These are phyloP conservation scores for Calephelis perditalis DNA, from an alignment of 2,888 invertebrate species.

Conservation along the genomic window DNA sequence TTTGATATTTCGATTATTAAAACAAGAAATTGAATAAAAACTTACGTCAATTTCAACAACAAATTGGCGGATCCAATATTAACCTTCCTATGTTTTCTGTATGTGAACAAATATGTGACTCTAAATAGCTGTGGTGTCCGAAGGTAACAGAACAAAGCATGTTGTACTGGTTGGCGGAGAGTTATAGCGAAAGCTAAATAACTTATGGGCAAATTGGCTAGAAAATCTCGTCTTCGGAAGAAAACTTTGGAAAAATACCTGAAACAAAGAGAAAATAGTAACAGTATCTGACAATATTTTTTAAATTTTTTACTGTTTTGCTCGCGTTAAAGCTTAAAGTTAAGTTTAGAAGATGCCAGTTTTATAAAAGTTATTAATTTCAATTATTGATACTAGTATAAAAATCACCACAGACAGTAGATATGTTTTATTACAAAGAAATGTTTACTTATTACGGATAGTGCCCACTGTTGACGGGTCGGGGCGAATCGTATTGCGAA, in stretches of 20 bases:
- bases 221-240: conserved; percentile 58
- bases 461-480: too few species aligned
- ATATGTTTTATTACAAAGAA: too few species aligned
- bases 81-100: conserved; percentile 56
- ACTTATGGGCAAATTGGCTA: conserved; percentile 57
- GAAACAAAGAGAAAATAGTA: neutral
- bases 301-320: too few species aligned
- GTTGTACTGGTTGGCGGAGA: conserved; percentile 37
- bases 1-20: too few species aligned
- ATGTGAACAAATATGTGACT: conserved; percentile 64
- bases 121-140: conserved; percentile 62
- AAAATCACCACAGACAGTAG: too few species aligned
- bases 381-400: too few species aligned
- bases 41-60: conserved; percentile 65
- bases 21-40: conserved; percentile 19
- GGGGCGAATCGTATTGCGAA: too few species aligned
- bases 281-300: too few species aligned
- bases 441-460: too few species aligned
- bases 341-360: too few species aligned
- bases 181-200: conserved; percentile 51
- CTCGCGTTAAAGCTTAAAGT: too few species aligned
- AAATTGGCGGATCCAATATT: conserved; percentile 63
- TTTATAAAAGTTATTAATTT: too few species aligned
- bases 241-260: conserved; percentile 62
- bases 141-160: conserved; percentile 52